Percentiles rank a stretch among this genome's conserved stretches.
These are phyloP conservation scores for Leptobrachium leishanense DNA, from an alignment of 2,113 vertebrate species.

Conservation along the genomic window DNA sequence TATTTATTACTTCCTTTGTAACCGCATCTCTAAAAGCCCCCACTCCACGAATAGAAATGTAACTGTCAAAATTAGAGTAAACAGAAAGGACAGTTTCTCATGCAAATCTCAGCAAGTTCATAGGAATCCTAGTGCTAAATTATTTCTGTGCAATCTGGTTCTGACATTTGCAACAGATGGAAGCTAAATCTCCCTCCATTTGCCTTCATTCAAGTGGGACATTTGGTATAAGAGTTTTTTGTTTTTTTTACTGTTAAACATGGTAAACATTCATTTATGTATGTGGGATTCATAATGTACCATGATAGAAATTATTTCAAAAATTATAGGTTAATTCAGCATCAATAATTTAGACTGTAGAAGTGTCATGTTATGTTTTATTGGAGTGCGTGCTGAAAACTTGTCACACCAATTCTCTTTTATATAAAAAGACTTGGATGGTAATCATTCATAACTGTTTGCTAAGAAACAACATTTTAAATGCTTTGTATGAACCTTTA, in stretches of 20 bases:
- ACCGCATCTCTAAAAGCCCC: constrained; percentile 6
- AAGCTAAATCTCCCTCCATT: constrained; percentile 31
- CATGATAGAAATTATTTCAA: constrained; percentile 48
- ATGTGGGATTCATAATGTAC: constrained; percentile 53
- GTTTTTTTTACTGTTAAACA: constrained; percentile 30
- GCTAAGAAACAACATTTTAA: constrained; percentile 14
- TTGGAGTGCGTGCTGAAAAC: constrained; percentile 41
- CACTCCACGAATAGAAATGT: not conserved
- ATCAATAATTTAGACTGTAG: constrained; percentile 3
- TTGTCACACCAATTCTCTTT: constrained; percentile 25
- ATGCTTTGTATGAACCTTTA: constrained; percentile 30
- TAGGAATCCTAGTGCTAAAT: constrained; percentile 46
- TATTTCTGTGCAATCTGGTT: constrained; percentile 51
- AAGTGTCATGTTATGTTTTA: constrained; percentile 17
- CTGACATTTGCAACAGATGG: constrained; percentile 41
- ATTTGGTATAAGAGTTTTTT: constrained; percentile 38
- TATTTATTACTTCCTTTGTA: constrained; percentile 38
- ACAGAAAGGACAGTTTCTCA: constrained; percentile 12
- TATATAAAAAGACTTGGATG: constrained; percentile 6
- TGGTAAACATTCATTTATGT: constrained; percentile 55
- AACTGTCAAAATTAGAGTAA: constrained; percentile 37
- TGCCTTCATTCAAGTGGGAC: constrained; percentile 48
- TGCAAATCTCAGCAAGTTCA: constrained; percentile 29
- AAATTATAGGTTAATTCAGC: constrained; percentile 18
- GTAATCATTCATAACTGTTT: constrained; percentile 9